A percentile compares a stretch with the other conserved stretches of the same genome.
These are phyloP conservation scores for Lophotriccus pileatus DNA, from an alignment of 2,797 vertebrate genomes.

Conservation along the genomic window DNA sequence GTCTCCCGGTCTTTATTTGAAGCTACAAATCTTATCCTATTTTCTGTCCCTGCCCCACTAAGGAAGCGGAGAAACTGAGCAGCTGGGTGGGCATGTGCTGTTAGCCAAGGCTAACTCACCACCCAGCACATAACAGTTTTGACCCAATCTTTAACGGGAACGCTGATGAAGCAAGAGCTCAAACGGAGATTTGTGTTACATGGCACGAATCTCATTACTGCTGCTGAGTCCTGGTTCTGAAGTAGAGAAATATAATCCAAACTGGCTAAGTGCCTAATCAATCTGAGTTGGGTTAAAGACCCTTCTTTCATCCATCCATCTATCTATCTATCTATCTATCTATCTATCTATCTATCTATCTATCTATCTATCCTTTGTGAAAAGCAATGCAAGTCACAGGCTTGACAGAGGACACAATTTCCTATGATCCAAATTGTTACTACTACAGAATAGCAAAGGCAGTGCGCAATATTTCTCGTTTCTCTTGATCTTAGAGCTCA, in stretches of 20 bases:
- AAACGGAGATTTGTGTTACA: background rate
- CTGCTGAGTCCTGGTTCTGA: background rate
- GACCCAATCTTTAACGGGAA: background rate
- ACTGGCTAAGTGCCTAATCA: background rate
- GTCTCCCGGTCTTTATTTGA: background rate
- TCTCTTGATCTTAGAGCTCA: background rate
- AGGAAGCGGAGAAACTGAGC: background rate
- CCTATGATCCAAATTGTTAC: background rate
- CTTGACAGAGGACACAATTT: background rate
- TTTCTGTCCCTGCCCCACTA: background rate
- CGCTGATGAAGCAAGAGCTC: slow-evolving; percentile 5
- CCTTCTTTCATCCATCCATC: background rate
- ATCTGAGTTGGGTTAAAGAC: background rate
- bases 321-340: background rate
- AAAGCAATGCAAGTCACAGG: background rate
- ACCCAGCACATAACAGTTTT: background rate
- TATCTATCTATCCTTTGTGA: background rate
- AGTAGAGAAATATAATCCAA: background rate
- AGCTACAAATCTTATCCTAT: background rate
- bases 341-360: background rate
- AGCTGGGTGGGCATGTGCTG: background rate
- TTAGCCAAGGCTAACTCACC: background rate
- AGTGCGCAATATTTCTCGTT: background rate
- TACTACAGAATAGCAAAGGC: background rate
- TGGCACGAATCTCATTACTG: background rate